Conservation (phyloP, 2,888 invertebrate species). For the Pseudanteris insignis region DNA sequence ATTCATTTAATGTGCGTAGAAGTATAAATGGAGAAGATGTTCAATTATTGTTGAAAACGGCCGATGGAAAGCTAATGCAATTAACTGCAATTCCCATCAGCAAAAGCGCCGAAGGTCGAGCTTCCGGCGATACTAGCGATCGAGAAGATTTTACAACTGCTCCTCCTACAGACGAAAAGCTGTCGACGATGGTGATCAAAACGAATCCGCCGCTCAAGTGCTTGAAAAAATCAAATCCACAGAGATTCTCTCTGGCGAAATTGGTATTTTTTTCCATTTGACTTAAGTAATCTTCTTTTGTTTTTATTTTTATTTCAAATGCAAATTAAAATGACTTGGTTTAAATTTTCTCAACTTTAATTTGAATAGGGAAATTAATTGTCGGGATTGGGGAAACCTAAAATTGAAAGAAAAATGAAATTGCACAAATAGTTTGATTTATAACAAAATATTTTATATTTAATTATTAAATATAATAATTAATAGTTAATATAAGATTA, state of each 20-base stretch:
- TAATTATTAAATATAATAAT: background rate
- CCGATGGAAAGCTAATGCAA: conserved; percentile 69
- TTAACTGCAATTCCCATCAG: conserved; percentile 63
- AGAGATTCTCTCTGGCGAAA: conserved; percentile 57
- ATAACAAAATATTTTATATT: background rate
- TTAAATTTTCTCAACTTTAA: no score
- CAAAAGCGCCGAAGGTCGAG: conserved; percentile 40
- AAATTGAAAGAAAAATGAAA: no score
- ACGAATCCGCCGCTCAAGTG: conserved; percentile 50
- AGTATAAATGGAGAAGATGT: conserved; percentile 62
- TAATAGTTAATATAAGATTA: no score
- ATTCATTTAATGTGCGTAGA: conserved; percentile 46
- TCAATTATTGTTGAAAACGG: conserved; percentile 68
- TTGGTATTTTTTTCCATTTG: conserved; percentile 54
- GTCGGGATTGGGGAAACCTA: no score
- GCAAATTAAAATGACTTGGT: conserved; percentile 4
- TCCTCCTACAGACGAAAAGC: conserved; percentile 40
- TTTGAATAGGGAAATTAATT: no score
- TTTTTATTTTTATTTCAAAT: conserved; percentile 5
- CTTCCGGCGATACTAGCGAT: conserved; percentile 13
- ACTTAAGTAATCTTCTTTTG: conserved; percentile 2
- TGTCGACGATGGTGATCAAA: conserved; percentile 51
- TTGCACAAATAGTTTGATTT: no score
- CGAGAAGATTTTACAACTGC: conserved; percentile 26
- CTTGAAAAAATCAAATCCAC: conserved; percentile 27